Evolutionary conservation across 2,888 invertebrate species (phyloP), one percentile per base, ranked within the genome.

Genomic region (Orchestes rusci): DNA sequence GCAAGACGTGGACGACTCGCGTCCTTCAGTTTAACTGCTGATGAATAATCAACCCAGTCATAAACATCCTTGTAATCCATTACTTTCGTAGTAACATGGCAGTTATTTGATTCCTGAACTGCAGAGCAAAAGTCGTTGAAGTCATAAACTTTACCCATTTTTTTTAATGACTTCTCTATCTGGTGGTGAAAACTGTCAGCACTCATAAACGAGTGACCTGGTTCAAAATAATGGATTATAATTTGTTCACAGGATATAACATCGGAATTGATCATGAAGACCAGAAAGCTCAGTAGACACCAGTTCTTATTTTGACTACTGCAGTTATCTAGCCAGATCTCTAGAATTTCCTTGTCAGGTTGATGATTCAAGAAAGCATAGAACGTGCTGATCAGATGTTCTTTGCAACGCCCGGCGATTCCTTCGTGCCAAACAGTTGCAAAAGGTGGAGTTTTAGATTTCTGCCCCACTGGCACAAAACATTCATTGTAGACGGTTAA

Each of bases 371-470:
- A 40, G 36, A 48, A 45, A 7, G 37, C 32, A 34, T 44, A 36
- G 31, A 37, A 48, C 32, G 44, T 40, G 30, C 40, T 44, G 5
- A 40, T 16, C 36, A 48, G 12, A 34, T 61, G 59, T 33, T 60
- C 56, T 45, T 59, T 46, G 17, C 37, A 30, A 18, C 41, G 34
- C 20, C 44, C 44, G 37, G 36, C 41, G 34, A 44, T 23, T 30
- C 54, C 60, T 52, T 62, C 60, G 45, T 63, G 58, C 59, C 56
- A 58, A 20, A 56, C 39, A 31, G 45, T 43, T 12, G 56, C 53
- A 13, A 51, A 16, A 3, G 52, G 39, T 18, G 38, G 36, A 36
- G 31, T 19, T 38, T 43, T 35, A 4, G 27, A 35, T 35, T 43
- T 29, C 34, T 46, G 39, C n/a, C 35, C 44, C 27, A 33, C 16